Base-by-base conservation (phyloP, 2,113 vertebrate genomes). In the Serranochromis macrocephalus region DNA sequence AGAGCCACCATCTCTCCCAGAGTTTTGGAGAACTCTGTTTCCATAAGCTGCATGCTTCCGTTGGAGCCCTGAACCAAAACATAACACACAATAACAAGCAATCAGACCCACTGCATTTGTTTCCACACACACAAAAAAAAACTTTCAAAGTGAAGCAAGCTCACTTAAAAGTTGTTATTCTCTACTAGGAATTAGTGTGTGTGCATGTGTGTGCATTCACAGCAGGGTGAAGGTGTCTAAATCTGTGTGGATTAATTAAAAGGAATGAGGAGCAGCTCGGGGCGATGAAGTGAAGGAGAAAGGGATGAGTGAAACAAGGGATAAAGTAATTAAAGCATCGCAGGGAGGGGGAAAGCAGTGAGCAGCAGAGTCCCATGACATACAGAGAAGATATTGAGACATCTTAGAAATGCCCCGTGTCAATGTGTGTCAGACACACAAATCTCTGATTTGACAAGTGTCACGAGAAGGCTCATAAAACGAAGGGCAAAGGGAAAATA, bases 31-130 rank as follows among this genome's bases (percentile, higher is more conserved):
- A 99, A 99, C 73, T 97, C 97, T 0, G 98, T 99, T 90, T 99
- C 98, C 95, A 99, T 96, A 36, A 99, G 97, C 90, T 99, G 98
- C 97, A 99, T 98, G 92, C 95, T 97, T 9, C 97, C 96, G 9
- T 96, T 94, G 29, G 90, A 33, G 97, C 96, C 85, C 97, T 97
- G 21, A 95, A 82, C 49, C 14, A 58, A 66, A 63, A 81, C 17
- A 79, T 16, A 80, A 86, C 7, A 81, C 31, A 54, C 45, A 40
- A 75, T 24, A 83, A 84, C 47, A 89, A 84, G 88, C 26, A 54
- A 49, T 61, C 49, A 75, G 53, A 85, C 29, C 21, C 17, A 55
- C 83, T 16, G 16, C 36, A 21, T 21, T 58, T 80, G 29, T 87
- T 84, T 85, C 58, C 6, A 38, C 80, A 79, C 87, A 71, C 6